A percentile compares a stretch with the other conserved stretches of the same genome.
phyloP scores from a whole-genome alignment of 2,888 invertebrate genomes.

The Leucophora obtusa region DNA sequence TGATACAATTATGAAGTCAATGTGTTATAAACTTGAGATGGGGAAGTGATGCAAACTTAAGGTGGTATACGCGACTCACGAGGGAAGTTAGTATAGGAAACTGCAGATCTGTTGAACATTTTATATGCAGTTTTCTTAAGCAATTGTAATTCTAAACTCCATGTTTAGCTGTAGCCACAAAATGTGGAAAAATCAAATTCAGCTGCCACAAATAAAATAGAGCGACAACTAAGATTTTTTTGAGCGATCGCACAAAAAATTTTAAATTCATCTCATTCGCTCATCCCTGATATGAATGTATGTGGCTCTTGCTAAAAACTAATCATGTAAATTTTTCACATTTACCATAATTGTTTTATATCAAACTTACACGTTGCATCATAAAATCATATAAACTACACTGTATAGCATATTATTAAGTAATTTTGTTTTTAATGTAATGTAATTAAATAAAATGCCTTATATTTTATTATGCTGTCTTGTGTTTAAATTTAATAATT shows the following conservation, averaged over 20 bases:
- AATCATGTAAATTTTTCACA: constrained; percentile 64
- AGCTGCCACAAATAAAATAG: no score
- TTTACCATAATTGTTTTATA: constrained; percentile 58
- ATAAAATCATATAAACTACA: constrained; percentile 14
- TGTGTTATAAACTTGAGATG: not conserved
- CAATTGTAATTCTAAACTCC: not conserved
- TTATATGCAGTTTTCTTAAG: no score
- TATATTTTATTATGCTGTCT: constrained; percentile 35
- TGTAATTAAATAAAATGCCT: constrained; percentile 40
- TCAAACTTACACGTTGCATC: constrained; percentile 45
- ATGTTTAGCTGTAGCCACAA: not conserved
- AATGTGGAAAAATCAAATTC: not conserved
- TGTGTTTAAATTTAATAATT: constrained; percentile 53
- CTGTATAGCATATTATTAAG: constrained; percentile 44
- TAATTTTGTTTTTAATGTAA: constrained; percentile 53
- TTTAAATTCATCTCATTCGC: not conserved
- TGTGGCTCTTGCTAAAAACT: constrained; percentile 46
- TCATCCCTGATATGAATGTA: not conserved
- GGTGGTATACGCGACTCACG: not conserved
- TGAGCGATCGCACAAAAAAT: no score
- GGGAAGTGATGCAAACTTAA: not conserved
- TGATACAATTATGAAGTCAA: constrained; percentile 27
- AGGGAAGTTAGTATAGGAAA: not conserved
- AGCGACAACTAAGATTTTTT: no score
- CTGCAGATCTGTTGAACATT: no score